phyloP scores from a whole-genome alignment of 2,797 vertebrate species.

The Crocodylus rhombifer region DNA sequence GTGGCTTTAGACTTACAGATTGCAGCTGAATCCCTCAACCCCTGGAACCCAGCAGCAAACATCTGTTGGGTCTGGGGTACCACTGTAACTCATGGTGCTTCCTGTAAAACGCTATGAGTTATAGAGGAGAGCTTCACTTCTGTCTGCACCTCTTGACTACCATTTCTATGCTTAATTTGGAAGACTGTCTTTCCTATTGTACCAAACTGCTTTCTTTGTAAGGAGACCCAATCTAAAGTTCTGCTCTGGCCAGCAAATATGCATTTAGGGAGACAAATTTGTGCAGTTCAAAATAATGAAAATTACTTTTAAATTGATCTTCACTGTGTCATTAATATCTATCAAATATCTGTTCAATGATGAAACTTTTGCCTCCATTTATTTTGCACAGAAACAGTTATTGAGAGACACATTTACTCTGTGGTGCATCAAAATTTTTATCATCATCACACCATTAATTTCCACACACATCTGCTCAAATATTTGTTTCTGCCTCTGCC shows the following conservation, averaged over 20 bases:
- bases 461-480: slow-evolving; percentile 73
- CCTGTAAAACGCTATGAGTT: too few species aligned
- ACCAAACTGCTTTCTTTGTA: background rate
- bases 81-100: too few species aligned
- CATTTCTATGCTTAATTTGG: rapidly evolving
- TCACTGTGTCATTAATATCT: background rate
- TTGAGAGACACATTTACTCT: slow-evolving; percentile 53
- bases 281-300: background rate
- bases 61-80: too few species aligned
- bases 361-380: slow-evolving; percentile 13
- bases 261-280: background rate
- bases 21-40: too few species aligned
- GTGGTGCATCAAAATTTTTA: slow-evolving; percentile 64
- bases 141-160: background rate
- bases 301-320: background rate
- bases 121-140: too few species aligned
- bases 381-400: slow-evolving; percentile 28
- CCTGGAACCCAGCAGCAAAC: too few species aligned
- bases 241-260: background rate
- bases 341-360: background rate
- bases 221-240: background rate
- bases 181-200: background rate
- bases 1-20: too few species aligned
- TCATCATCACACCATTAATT: slow-evolving; percentile 77
- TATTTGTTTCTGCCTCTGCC: slow-evolving; percentile 62